Evolutionary conservation across 2,888 invertebrate species (phyloP).

Genomic region (Hyposoter didymator): DNA sequence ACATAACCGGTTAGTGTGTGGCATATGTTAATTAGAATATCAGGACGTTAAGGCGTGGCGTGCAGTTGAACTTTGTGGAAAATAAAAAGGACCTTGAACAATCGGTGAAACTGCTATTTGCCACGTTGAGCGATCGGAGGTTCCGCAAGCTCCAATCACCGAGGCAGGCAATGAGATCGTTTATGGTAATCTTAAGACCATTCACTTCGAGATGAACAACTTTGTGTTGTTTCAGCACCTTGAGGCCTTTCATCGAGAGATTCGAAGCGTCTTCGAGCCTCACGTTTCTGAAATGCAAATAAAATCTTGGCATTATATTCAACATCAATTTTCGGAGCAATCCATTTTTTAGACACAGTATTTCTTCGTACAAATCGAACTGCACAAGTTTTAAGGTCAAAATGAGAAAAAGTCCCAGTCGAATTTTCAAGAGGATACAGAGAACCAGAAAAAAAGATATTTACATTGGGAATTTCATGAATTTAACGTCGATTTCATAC

Average conservation of each 20-base stretch:
- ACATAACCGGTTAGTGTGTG: slow-evolving; percentile 32
- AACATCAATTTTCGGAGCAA: neutral
- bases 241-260: slow-evolving; percentile 86
- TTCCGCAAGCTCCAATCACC: slow-evolving; percentile 88
- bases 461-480: too few species aligned
- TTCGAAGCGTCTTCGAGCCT: slow-evolving; percentile 86
- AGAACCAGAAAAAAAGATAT: too few species aligned
- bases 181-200: slow-evolving; percentile 86
- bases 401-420: too few species aligned
- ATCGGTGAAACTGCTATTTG: slow-evolving; percentile 87
- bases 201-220: slow-evolving; percentile 87
- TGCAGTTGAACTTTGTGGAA: slow-evolving; percentile 52
- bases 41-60: slow-evolving; percentile 2
- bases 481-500: too few species aligned
- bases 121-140: slow-evolving; percentile 87
- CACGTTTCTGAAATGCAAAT: slow-evolving; percentile 84
- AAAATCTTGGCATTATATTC: neutral
- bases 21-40: slow-evolving; percentile 20
- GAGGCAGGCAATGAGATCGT: slow-evolving; percentile 88
- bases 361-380: neutral
- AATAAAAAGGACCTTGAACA: slow-evolving; percentile 84
- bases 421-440: too few species aligned
- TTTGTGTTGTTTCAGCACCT: slow-evolving; percentile 87
- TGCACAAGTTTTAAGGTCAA: neutral
- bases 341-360: neutral